Conservation (phyloP, 2,888 invertebrate species). For the Drosophila atripex region DNA sequence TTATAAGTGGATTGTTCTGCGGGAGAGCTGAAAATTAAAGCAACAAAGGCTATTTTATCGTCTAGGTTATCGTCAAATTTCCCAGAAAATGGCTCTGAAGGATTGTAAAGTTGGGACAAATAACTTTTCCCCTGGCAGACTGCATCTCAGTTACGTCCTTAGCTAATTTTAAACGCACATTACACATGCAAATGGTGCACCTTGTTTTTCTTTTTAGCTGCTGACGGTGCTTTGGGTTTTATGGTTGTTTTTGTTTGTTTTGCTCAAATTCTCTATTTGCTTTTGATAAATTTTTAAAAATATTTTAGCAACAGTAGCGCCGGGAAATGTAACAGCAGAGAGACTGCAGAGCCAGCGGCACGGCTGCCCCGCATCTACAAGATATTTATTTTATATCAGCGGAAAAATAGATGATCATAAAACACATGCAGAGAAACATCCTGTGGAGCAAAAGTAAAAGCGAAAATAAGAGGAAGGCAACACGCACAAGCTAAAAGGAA, state of each 20-base stretch:
- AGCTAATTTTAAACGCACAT: slow-evolving; percentile 74
- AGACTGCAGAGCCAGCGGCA: slow-evolving; percentile 23
- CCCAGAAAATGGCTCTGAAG: not conserved
- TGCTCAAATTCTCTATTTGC: slow-evolving; percentile 73
- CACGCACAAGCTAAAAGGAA: slow-evolving; percentile 37
- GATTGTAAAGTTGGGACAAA: slow-evolving; percentile 2
- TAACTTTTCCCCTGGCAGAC: slow-evolving; percentile 29
- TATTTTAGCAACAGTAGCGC: slow-evolving; percentile 59
- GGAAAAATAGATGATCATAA: slow-evolving; percentile 79
- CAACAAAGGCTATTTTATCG: not conserved
- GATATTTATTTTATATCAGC: slow-evolving; percentile 80
- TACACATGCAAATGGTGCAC: slow-evolving; percentile 73
- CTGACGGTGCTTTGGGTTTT: slow-evolving; percentile 16
- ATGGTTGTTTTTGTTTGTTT: slow-evolving; percentile 22
- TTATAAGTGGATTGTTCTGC: slow-evolving; percentile 81
- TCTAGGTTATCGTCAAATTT: not conserved
- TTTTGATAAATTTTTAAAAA: slow-evolving; percentile 80
- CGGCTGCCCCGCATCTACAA: slow-evolving; percentile 72
- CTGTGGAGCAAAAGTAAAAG: slow-evolving; percentile 70
- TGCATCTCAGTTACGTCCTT: slow-evolving; percentile 52
- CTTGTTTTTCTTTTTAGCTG: slow-evolving; percentile 37
- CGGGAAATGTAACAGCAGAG: slow-evolving; percentile 16
- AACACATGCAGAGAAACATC: slow-evolving; percentile 78
- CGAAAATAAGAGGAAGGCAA: slow-evolving; percentile 32
- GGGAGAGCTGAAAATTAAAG: slow-evolving; percentile 75